Evolutionary conservation across 2,888 invertebrate genomes (phyloP), one percentile per base, ranked within the genome.

Genomic region (Troides oblongomaculatus): DNA sequence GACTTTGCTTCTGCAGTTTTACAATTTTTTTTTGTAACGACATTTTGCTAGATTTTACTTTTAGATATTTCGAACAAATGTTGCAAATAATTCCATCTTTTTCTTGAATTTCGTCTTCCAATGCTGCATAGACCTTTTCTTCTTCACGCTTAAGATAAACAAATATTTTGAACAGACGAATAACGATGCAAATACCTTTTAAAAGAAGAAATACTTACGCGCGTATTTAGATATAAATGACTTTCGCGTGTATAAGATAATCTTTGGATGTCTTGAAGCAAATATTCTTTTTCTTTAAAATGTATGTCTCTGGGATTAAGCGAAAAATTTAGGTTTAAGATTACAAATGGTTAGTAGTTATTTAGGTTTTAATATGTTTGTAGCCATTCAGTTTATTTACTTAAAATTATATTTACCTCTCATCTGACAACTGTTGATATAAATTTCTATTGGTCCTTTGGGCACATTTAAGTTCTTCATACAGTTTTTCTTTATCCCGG

Each of bases 361-460:
- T 46, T 39, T 14, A 46, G 46, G 14, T 46, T 58, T 23, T 7
- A 58, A 58, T n/a, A 8, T 53, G 2, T 8, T 58, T 3, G 23
- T 58, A n/a, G 21, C 23, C 23, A 58, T 58, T 23, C 23, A 58
- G 46, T 46, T 56, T 21, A 56, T 25, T 58, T 36, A n/a, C 43
- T 3, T 21, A 62, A 39, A 62, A 62, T 30, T 25, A 18, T 21
- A 21, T 67, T 64, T 73, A 84, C 78, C 93, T 86, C 82, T 94
- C 94, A 73, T 94, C 93, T 72, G 92, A 87, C 72, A 94, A 79
- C 80, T 94, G 93, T 81, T 93, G 91, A 73, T 88, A 85, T 71
- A 94, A 77, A 76, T 85, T 90, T 73, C 83, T 84, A 71, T 89
- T 93, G 10, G 87, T 88, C 75, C 93, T 82, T 77, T 88, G 90